Evolutionary conservation across 1,140 invertebrate genomes (phyloP).

Genomic region (Caerostris extrusa): DNA sequence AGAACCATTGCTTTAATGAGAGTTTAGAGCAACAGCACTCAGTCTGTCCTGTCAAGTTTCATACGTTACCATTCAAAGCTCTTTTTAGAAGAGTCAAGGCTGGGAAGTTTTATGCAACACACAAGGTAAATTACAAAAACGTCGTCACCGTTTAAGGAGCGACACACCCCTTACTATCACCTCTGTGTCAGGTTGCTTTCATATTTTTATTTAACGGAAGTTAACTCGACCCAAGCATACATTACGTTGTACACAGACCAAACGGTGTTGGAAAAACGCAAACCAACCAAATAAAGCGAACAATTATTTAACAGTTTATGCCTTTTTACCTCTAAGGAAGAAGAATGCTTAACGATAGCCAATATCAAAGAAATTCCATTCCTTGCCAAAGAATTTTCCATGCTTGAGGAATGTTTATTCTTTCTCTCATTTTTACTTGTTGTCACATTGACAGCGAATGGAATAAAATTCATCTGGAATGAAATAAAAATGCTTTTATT

Average conservation of each 20-base stretch:
- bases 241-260: not conserved
- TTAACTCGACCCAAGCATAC: conserved; percentile 44
- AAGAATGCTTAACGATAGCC: not conserved
- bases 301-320: conserved; percentile 37
- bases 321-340: not conserved
- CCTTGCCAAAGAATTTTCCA: not conserved
- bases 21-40: too few species aligned
- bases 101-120: not conserved
- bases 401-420: not conserved
- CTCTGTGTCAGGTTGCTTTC: conserved; percentile 8
- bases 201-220: conserved; percentile 49
- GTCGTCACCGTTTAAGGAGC: not conserved
- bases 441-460: not conserved
- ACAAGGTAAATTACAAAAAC: not conserved
- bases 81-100: not conserved
- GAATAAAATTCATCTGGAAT: not conserved
- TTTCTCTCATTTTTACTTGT: not conserved
- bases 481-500: not conserved
- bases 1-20: too few species aligned
- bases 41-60: too few species aligned
- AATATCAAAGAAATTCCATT: not conserved
- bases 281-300: conserved; percentile 45
- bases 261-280: not conserved
- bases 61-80: not conserved
- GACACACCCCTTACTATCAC: conserved; percentile 47